Base-by-base conservation (phyloP, 2,113 vertebrate genomes). In the Abramis brama region DNA sequence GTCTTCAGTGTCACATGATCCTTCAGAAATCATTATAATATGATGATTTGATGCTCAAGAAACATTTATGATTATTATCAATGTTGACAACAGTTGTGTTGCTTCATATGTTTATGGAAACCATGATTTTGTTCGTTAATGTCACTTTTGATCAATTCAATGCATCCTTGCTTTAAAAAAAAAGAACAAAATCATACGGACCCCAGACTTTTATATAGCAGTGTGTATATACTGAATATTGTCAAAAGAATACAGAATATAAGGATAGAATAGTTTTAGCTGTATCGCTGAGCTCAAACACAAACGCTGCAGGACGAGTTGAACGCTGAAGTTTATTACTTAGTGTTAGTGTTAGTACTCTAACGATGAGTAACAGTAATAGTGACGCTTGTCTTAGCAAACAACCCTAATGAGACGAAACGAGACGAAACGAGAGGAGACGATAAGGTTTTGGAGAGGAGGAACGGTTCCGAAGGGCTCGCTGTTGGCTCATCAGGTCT, bases 401-500 rank as follows among this genome's bases (percentile, higher is more conserved):
- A 50, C 73, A 47, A 50, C 43, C 13, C 71, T 75, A 75, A 75
- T 75, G 73, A 75, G 73, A 75, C 2, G 2, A 25, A 39, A 80
- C 23, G 36, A 79, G 33, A 70, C 5, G 5, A 43, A 39, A 80
- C 27, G 36, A 80, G 33, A 70, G 1, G 9, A 79, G 25, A 66
- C 0, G 30, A 57, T 12, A 62, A 5, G 64, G 11, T 11, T 43
- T 85, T 57, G 15, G 60, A 47, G 66, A 10, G 33, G 4, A 21
- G 50, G 39, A 10, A 25, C 47, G 81, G 33, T 17, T 43, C 11
- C 30, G 17, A 60, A 81, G 70, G 27, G 70, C 25, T 10, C 39
- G 55, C 43, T 43, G 77, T 52, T 6, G 78, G 83, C 87, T 73
- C 79, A 84, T 85, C 52, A 85, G 82, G 87, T 88, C 79, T 87